Evolutionary conservation across 2,888 invertebrate species (phyloP).

Genomic region (Campoplex nolae): DNA sequence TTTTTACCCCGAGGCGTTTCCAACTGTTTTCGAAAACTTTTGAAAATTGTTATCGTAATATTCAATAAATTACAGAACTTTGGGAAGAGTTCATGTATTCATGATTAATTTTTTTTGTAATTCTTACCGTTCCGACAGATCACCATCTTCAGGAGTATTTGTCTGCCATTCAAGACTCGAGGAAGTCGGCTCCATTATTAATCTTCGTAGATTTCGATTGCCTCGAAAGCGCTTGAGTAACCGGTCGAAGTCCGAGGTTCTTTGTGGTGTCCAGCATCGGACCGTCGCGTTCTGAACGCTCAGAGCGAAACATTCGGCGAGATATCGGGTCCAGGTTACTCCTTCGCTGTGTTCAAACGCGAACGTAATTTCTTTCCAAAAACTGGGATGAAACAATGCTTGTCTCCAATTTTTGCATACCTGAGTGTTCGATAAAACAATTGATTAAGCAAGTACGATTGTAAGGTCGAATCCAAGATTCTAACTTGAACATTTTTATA

Average conservation of each 20-base stretch:
- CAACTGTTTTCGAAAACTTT: too few relatives aligned
- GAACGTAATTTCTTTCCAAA: slow-evolving; percentile 84
- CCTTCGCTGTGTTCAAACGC: slow-evolving; percentile 81
- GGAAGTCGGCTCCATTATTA: slow-evolving; percentile 81
- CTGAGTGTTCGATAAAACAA: slow-evolving; percentile 68
- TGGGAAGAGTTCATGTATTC: too few relatives aligned
- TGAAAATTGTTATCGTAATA: too few relatives aligned
- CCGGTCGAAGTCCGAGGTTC: slow-evolving; percentile 76
- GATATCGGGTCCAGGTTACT: slow-evolving; percentile 81
- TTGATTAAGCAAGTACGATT: neutral
- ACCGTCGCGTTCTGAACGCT: slow-evolving; percentile 84
- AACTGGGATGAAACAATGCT: slow-evolving; percentile 84
- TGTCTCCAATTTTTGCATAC: slow-evolving; percentile 87
- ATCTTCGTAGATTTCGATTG: slow-evolving; percentile 82
- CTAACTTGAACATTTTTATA: too few relatives aligned
- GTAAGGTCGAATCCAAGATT: too few relatives aligned
- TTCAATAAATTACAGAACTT: too few relatives aligned
- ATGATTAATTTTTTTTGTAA: neutral
- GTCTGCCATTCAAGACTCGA: slow-evolving; percentile 76
- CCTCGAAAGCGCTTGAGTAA: slow-evolving; percentile 81
- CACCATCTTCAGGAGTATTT: slow-evolving; percentile 63
- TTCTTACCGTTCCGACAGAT: slow-evolving; percentile 69
- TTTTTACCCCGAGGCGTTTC: too few relatives aligned
- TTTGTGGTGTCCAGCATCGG: slow-evolving; percentile 81
- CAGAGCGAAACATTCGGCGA: slow-evolving; percentile 82